A percentile compares a stretch with the other conserved stretches of the same genome.
Conservation (phyloP, 2,113 vertebrate genomes). For the Otis tarda region DNA sequence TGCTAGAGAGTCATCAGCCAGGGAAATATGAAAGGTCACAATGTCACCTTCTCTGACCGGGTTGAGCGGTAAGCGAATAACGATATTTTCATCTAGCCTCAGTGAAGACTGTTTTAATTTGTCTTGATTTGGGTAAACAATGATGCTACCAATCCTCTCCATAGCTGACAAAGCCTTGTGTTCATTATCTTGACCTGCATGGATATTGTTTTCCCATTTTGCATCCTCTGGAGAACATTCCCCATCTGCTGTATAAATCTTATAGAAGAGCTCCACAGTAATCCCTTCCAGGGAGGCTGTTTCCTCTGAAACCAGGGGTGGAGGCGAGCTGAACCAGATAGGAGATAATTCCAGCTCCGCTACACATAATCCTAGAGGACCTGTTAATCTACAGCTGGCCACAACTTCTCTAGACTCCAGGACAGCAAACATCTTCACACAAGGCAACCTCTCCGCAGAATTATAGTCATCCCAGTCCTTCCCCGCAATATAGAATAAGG, state of each 20-base stretch:
- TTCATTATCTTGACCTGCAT: conserved; percentile 69
- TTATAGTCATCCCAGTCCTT: conserved; percentile 84
- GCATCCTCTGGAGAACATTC: conserved; percentile 82
- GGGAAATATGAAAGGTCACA: conserved; percentile 85
- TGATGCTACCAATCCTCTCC: conserved; percentile 86
- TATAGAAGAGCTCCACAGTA: conserved; percentile 88
- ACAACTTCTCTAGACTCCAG: conserved; percentile 83
- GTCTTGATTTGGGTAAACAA: conserved; percentile 78
- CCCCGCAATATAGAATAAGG: conserved; percentile 90
- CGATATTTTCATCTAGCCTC: conserved; percentile 84
- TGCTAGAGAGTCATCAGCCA: conserved; percentile 77
- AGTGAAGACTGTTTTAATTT: conserved; percentile 77
- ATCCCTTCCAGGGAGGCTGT: conserved; percentile 67
- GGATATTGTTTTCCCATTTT: conserved; percentile 77
- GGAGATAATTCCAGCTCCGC: conserved; percentile 87
- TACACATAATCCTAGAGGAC: conserved; percentile 89
- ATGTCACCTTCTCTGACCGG: conserved; percentile 87
- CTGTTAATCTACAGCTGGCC: conserved; percentile 85
- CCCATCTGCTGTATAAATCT: conserved; percentile 79
- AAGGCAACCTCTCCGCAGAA: conserved; percentile 80
- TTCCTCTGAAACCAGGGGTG: conserved; percentile 72
- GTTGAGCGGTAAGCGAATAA: conserved; percentile 83
- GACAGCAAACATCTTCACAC: conserved; percentile 84
- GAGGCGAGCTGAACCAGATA: conserved; percentile 86
- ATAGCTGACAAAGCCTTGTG: conserved; percentile 64